These are phyloP conservation scores for Chaunax sp. DNA, from an alignment of 2,797 vertebrate genomes.

Conservation along the genomic window DNA sequence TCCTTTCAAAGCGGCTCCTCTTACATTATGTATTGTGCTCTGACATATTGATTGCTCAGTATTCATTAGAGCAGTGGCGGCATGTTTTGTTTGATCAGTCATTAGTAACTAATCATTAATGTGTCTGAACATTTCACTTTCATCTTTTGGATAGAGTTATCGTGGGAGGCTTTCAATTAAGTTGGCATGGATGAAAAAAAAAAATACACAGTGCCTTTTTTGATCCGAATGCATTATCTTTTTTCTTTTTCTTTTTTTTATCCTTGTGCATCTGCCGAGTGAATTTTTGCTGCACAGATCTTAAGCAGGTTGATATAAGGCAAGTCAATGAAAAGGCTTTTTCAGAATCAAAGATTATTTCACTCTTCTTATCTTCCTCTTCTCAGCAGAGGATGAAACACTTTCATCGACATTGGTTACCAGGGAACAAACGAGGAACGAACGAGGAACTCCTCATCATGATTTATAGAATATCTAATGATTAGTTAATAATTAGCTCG, in stretches of 20 bases:
- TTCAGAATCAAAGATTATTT: constrained; percentile 41
- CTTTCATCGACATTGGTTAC: background rate
- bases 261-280: constrained; percentile 5
- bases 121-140: constrained; percentile 67
- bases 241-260: constrained; percentile 34
- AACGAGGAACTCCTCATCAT: too few relatives aligned
- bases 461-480: too few relatives aligned
- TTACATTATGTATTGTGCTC: constrained; percentile 13
- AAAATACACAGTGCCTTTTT: background rate
- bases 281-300: constrained; percentile 12
- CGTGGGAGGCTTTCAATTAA: constrained; percentile 43
- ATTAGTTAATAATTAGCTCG: too few relatives aligned
- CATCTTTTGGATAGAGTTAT: constrained; percentile 56
- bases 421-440: too few relatives aligned
- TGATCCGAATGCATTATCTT: too few relatives aligned
- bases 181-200: constrained; percentile 30
- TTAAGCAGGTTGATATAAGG: constrained; percentile 35
- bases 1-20: constrained; percentile 17
- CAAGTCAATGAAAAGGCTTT: constrained; percentile 44
- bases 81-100: constrained; percentile 70
- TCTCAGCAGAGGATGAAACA: constrained; percentile 37
- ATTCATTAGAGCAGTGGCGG: constrained; percentile 54
- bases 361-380: constrained; percentile 27
- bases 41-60: constrained; percentile 53
- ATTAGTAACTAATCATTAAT: constrained; percentile 71